phyloP scores from a whole-genome alignment of 2,888 invertebrate species.

The Sthenelais limicola region DNA sequence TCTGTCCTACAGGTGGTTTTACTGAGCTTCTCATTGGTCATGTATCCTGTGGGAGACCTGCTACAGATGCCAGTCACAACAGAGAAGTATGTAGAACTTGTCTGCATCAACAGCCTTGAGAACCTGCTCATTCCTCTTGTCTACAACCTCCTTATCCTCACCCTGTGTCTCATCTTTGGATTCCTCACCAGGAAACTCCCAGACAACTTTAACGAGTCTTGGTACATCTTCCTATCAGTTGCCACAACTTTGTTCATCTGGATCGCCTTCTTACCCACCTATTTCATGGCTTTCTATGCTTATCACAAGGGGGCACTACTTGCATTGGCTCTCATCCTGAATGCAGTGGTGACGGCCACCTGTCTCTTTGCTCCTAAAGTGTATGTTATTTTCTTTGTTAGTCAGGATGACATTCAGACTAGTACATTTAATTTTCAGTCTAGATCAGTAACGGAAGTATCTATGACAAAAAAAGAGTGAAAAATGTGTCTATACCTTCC shows the following conservation, averaged over 20 bases:
- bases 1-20: slow-evolving; percentile 5
- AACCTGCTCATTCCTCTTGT: slow-evolving; percentile 24
- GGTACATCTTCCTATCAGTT: slow-evolving; percentile 38
- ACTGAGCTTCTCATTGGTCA: background rate
- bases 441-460: background rate
- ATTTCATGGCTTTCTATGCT: slow-evolving; percentile 31
- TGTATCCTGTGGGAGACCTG: slow-evolving; percentile 7
- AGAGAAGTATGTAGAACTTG: slow-evolving; percentile 24
- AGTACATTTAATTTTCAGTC: slow-evolving; percentile 1
- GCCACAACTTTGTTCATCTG: slow-evolving; percentile 35
- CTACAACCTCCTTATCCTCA: slow-evolving; percentile 20
- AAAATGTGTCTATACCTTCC: too few species aligned
- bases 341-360: slow-evolving; percentile 9
- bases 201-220: slow-evolving; percentile 40
- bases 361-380: slow-evolving; percentile 36
- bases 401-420: background rate
- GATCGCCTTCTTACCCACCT: slow-evolving; percentile 38
- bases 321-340: slow-evolving; percentile 10
- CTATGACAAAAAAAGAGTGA: too few species aligned
- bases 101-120: background rate
- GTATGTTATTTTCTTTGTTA: slow-evolving; percentile 27
- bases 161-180: slow-evolving; percentile 20
- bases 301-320: slow-evolving; percentile 26
- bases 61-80: slow-evolving; percentile 21
- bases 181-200: slow-evolving; percentile 31